Evolutionary conservation across 2,888 invertebrate genomes (phyloP).

Genomic region (Chromoteleia sp.): DNA sequence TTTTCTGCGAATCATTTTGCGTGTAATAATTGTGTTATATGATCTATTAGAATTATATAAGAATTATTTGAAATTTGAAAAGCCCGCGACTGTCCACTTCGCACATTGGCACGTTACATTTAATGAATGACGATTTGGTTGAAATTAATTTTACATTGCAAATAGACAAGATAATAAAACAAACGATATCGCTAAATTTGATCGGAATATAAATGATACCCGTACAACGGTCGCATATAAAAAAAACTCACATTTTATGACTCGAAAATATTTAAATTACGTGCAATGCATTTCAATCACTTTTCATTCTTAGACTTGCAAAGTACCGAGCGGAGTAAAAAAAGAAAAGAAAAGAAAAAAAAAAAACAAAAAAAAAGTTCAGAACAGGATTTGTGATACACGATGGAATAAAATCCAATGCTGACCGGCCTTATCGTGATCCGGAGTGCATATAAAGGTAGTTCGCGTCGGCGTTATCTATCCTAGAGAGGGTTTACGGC

Average conservation of each 20-base stretch:
- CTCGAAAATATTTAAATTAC: constrained; percentile 44
- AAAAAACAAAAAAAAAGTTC: constrained; percentile 1
- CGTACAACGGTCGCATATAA: background rate
- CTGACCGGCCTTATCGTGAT: constrained; percentile 51
- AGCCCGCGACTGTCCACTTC: too few species aligned
- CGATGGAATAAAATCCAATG: constrained; percentile 59
- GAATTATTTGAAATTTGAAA: too few species aligned
- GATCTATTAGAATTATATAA: too few species aligned
- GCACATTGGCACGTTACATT: too few species aligned
- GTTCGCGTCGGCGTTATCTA: constrained; percentile 64
- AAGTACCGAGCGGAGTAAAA: constrained; percentile 25
- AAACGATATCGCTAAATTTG: constrained; percentile 26
- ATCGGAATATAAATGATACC: constrained; percentile 34
- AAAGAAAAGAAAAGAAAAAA: constrained; percentile 5
- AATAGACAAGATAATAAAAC: background rate
- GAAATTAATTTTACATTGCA: background rate
- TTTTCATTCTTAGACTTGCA: constrained; percentile 57
- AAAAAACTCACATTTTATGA: constrained; percentile 22
- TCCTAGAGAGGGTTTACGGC: constrained; percentile 64
- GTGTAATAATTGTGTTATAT: too few species aligned
- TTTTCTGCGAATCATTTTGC: too few species aligned
- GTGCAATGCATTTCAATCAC: constrained; percentile 63
- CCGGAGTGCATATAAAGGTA: constrained; percentile 63
- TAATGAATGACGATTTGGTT: background rate
- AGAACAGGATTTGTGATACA: constrained; percentile 61